phyloP scores from a whole-genome alignment of 37 sponge, comb jelly and placozoan species.

The Mnemiopsis leidyi region DNA sequence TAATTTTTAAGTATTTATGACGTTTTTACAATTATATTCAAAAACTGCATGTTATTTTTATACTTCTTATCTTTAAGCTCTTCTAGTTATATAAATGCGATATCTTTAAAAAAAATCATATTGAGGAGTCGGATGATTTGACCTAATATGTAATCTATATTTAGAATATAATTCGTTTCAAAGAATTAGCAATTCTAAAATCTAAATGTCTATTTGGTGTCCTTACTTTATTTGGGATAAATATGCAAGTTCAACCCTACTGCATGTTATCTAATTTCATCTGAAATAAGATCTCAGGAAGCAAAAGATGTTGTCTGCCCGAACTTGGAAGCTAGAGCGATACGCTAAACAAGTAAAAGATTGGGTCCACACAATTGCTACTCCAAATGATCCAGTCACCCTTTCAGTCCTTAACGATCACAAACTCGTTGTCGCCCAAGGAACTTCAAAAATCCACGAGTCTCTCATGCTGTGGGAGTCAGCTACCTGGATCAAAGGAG shows the following conservation, averaged over 20 bases:
- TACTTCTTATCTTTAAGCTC: background rate
- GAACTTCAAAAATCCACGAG: constrained; percentile 73
- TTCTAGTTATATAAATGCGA: background rate
- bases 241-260: too few relatives aligned
- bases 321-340: constrained; percentile 53
- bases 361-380: constrained; percentile 7
- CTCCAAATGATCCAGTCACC: constrained; percentile 20
- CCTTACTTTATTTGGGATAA: too few relatives aligned
- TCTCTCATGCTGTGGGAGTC: constrained; percentile 83
- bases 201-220: too few relatives aligned
- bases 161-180: too few relatives aligned
- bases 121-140: too few relatives aligned
- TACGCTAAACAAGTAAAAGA: constrained; percentile 12
- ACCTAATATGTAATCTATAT: too few relatives aligned
- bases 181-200: background rate
- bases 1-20: too few relatives aligned
- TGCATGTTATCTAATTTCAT: too few relatives aligned
- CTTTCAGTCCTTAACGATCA: constrained; percentile 41
- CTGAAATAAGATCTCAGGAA: too few relatives aligned
- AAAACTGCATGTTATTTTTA: background rate
- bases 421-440: constrained; percentile 28
- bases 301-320: constrained; percentile 6
- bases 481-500: constrained; percentile 75
- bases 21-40: background rate
- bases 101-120: too few relatives aligned